Percentiles rank a stretch among this genome's conserved stretches.
Conservation (phyloP, 2,888 invertebrate species). For the Cantharis lateralis region DNA sequence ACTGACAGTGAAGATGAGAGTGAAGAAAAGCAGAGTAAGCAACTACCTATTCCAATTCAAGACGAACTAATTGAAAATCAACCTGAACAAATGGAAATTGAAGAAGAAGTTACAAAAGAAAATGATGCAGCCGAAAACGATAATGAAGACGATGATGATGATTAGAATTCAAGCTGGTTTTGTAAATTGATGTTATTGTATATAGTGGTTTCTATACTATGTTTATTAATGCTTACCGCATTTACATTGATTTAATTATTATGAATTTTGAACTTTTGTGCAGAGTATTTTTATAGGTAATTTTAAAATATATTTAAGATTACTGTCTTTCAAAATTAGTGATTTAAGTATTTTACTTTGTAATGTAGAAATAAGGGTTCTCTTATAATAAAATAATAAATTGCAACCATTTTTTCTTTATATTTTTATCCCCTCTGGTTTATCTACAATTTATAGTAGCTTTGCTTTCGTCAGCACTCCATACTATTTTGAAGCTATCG, state of each 20-base stretch:
- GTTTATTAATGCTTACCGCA: conserved; percentile 7
- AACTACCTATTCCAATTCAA: conserved; percentile 51
- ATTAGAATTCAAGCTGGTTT: conserved; percentile 23
- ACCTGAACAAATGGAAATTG: conserved; percentile 15
- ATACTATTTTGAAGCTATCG: too few relatives aligned
- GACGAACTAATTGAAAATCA: conserved; percentile 50
- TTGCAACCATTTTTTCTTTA: too few relatives aligned
- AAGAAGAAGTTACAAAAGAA: conserved; percentile 9
- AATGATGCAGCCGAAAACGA: conserved; percentile 7
- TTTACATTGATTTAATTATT: not conserved
- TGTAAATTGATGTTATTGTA: conserved; percentile 17
- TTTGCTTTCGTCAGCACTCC: too few relatives aligned
- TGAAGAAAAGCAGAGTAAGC: conserved; percentile 46
- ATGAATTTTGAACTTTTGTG: not conserved
- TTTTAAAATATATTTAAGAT: not conserved
- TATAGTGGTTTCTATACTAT: not conserved
- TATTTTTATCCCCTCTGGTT: too few relatives aligned
- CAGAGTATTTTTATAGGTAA: not conserved
- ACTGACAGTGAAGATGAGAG: conserved; percentile 68
- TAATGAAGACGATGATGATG: conserved; percentile 17
- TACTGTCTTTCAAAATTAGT: not conserved
- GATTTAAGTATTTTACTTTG: not conserved
- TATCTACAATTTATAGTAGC: too few relatives aligned
- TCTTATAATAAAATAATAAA: too few relatives aligned
- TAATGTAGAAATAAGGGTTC: not conserved